Evolutionary conservation across 2,888 invertebrate species (phyloP).

Genomic region (Hypomecis atomaria): DNA sequence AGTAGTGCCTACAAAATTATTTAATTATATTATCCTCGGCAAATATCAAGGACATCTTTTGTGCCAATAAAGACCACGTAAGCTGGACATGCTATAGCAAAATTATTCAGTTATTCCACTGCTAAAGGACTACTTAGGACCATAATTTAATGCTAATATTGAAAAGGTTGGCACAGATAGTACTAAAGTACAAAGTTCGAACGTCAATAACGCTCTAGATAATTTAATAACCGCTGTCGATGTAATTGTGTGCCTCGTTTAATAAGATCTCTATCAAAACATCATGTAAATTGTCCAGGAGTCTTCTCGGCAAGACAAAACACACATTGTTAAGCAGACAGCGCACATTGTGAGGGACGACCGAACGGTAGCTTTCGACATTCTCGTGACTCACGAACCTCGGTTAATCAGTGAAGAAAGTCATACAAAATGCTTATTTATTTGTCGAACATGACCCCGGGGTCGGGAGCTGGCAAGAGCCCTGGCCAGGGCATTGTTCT

Average conservation of each 20-base stretch:
- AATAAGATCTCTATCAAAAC: conserved; percentile 41
- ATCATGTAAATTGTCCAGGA: conserved; percentile 44
- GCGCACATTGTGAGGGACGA: conserved; percentile 55
- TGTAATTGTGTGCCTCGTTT: conserved; percentile 25
- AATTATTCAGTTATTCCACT: conserved; percentile 24
- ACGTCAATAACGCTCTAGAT: conserved; percentile 3
- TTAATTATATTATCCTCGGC: background rate
- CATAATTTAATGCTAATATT: conserved; percentile 22
- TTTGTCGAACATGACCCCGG: conserved; percentile 69
- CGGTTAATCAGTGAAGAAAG: conserved; percentile 75
- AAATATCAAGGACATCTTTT: conserved; percentile 13
- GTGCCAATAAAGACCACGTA: conserved; percentile 6
- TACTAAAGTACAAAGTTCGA: too few relatives aligned
- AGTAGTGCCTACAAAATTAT: background rate
- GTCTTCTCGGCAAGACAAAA: conserved; percentile 45
- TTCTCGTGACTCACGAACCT: conserved; percentile 79
- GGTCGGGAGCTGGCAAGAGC: conserved; percentile 52
- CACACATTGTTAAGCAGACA: conserved; percentile 54
- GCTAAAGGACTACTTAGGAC: conserved; percentile 3
- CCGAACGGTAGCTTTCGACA: conserved; percentile 72
- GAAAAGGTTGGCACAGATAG: background rate
- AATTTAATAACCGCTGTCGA: conserved; percentile 28
- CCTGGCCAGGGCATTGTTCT: conserved; percentile 54
- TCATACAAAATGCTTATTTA: conserved; percentile 78
- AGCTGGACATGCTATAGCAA: conserved; percentile 5